A percentile compares a stretch with the other conserved stretches of the same genome.
Conservation (phyloP, 2,888 invertebrate species). For the Agrochola circellaris region DNA sequence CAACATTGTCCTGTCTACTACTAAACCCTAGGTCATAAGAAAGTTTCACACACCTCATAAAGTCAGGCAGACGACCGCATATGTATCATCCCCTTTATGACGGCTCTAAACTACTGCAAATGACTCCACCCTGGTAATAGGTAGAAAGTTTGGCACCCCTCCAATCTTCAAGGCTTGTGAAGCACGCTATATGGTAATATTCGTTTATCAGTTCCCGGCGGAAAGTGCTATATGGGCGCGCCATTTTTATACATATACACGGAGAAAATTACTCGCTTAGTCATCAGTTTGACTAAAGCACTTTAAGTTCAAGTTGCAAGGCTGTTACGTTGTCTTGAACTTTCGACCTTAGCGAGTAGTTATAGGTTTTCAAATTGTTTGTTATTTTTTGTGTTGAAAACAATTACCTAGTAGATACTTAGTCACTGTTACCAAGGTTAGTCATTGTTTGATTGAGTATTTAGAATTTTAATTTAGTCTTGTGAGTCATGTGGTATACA, state of each 20-base stretch:
- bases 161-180: slow-evolving; percentile 75
- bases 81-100: slow-evolving; percentile 42
- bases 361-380: slow-evolving; percentile 32
- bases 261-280: slow-evolving; percentile 68
- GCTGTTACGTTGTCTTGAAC: slow-evolving; percentile 6
- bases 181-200: slow-evolving; percentile 86
- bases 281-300: slow-evolving; percentile 61
- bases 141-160: slow-evolving; percentile 73
- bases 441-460: slow-evolving; percentile 58
- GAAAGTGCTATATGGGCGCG: slow-evolving; percentile 62
- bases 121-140: slow-evolving; percentile 44
- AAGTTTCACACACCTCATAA: slow-evolving; percentile 42
- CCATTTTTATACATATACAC: slow-evolving; percentile 55
- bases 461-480: slow-evolving; percentile 48
- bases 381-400: background rate
- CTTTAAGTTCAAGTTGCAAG: slow-evolving; percentile 44
- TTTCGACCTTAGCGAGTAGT: slow-evolving; percentile 38
- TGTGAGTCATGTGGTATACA: slow-evolving; percentile 45
- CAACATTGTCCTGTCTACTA: slow-evolving; percentile 4
- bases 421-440: slow-evolving; percentile 50
- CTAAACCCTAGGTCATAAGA: slow-evolving; percentile 32
- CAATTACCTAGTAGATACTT: slow-evolving; percentile 35
- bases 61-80: slow-evolving; percentile 25
- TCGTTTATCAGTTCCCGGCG: slow-evolving; percentile 76
- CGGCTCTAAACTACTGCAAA: slow-evolving; percentile 55